phyloP scores from a whole-genome alignment of 2,888 invertebrate genomes.

The Drosophila nr. perissopoda region DNA sequence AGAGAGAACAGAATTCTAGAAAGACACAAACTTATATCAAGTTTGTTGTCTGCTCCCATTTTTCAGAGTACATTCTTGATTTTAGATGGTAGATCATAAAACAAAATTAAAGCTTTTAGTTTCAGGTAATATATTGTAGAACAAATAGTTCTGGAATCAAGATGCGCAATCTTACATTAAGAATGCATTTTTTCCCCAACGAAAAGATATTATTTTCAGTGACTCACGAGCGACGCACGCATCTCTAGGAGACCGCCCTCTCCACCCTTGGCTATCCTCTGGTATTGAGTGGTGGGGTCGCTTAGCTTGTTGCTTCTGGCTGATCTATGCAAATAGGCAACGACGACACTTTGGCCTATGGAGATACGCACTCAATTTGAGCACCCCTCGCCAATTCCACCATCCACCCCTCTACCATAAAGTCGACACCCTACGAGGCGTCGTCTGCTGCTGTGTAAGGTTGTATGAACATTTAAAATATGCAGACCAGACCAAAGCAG shows the following conservation, averaged over 20 bases:
- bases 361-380: constrained; percentile 38
- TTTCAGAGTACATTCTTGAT: not conserved
- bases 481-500: constrained; percentile 13
- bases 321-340: constrained; percentile 60
- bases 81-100: not conserved
- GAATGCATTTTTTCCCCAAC: too few species aligned
- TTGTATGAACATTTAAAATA: constrained; percentile 44
- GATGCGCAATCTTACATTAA: not conserved
- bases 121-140: not conserved
- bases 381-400: not conserved
- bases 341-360: constrained; percentile 62
- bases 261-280: not conserved
- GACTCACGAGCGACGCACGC: constrained; percentile 10
- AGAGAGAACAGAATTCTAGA: not conserved
- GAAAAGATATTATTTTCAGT: not conserved
- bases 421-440: not conserved
- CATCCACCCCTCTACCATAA: not conserved
- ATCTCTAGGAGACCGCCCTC: constrained; percentile 1
- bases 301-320: constrained; percentile 37
- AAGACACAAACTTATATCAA: not conserved
- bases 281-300: not conserved
- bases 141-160: not conserved
- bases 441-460: constrained; percentile 20
- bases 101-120: not conserved
- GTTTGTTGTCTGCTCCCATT: not conserved